Evolutionary conservation across 2,797 vertebrate genomes (phyloP).

Genomic region (Cryptoprocta ferox): DNA sequence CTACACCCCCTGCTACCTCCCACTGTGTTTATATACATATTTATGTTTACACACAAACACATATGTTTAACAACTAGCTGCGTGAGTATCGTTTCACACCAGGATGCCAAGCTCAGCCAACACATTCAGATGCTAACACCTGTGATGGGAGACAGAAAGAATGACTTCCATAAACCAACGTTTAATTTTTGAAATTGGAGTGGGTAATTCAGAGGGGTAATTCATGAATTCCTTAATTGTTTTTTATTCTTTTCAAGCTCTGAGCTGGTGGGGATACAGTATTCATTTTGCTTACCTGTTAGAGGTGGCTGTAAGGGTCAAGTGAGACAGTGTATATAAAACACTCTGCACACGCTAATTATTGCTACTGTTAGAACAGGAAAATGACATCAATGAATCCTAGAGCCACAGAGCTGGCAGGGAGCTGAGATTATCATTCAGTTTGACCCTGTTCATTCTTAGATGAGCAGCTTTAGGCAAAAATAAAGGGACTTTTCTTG

Average conservation of each 20-base stretch:
- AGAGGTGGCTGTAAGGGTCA: neutral
- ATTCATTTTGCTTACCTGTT: conserved; percentile 28
- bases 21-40: conserved; percentile 65
- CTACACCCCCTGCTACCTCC: conserved; percentile 19
- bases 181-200: conserved; percentile 61
- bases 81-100: conserved; percentile 71
- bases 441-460: neutral
- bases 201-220: conserved; percentile 64
- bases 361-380: neutral
- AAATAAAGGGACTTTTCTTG: neutral
- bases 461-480: neutral
- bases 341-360: neutral
- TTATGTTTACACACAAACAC: conserved; percentile 73
- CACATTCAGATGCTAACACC: conserved; percentile 69
- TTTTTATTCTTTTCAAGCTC: neutral
- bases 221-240: conserved; percentile 49
- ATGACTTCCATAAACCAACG: conserved; percentile 63
- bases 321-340: neutral
- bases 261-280: neutral
- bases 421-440: neutral
- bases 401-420: neutral
- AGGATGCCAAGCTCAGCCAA: conserved; percentile 73
- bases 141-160: conserved; percentile 60
- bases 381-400: neutral
- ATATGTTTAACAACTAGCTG: conserved; percentile 71